Evolutionary conservation across 2,797 vertebrate genomes (phyloP), one percentile per base, ranked within the genome.

Genomic region (Chromis chromis): DNA sequence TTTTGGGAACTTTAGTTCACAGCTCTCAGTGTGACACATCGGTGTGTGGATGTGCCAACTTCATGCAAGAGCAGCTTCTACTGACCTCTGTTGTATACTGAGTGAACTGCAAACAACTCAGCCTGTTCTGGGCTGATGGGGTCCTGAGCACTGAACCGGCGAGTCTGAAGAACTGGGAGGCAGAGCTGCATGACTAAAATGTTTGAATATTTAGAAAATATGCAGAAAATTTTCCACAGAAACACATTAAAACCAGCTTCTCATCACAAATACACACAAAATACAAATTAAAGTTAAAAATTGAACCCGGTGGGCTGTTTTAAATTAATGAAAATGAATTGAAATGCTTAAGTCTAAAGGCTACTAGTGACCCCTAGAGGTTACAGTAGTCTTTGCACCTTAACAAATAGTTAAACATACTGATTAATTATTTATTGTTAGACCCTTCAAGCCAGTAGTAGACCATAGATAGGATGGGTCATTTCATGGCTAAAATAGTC

Each of bases 1-100:
- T 85, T 82, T 77, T 49, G 21, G 57, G 36, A 76, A 72, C 21
- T 82, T 72, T 13, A 31, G 33, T 76, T 71, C 33, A 61, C 33
- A 68, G 66, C 48, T n/a, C 27, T 70, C 58, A 11, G 44, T 36
- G 28, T 65, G 66, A 65, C 67, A 54, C 33, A 16, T 0, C 21
- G 22, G 63, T 49, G 21, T 62, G 74, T 66, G 61, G 62, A 65
- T 22, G 61, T 5, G 65, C 53, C 42, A 8, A 14, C 74, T 73
- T 74, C 84, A 80, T 49, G 59, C 56, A 83, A 79, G 42, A 82
- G 71, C 82, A 87, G 81, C 65, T 81, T 93, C 79, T 91, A 86
- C 66, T 83, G 92, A 91, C 93, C 89, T 91, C 91, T 88, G 76
- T 76, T 88, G 91, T 52, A 31, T 42, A 53, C 17, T 16, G 12